Evolutionary conservation across 2,113 vertebrate genomes (phyloP), one percentile per base, ranked within the genome.

Genomic region (Ceyx cyanopectus): DNA sequence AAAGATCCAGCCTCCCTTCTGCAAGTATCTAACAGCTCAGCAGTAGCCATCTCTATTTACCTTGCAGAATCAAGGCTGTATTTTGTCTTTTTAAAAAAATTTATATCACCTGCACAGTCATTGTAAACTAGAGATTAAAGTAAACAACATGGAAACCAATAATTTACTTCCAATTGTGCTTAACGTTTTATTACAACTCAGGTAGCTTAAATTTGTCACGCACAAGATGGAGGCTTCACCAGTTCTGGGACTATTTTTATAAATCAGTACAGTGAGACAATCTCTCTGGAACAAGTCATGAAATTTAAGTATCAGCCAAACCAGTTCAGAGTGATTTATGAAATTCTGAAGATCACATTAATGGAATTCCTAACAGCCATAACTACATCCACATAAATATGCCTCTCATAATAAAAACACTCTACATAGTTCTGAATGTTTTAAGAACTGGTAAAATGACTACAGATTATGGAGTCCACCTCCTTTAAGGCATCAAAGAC

Each of bases 301-400:
- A 89, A 80, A 97, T 82, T 83, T 90, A 72, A 86, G 66, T 76
- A 89, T 86, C 69, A 65, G 58, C 85, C 93, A 92, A 94, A 91
- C 56, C 53, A 90, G 93, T 92, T 81, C 77, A 65, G 94, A 94
- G 85, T 79, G 54, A 94, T 94, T 97, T 81, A 80, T 87, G 78
- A 91, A 85, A 95, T 91, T 94, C 81, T 94, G 87, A 93, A 95
- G 92, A 93, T 88, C 75, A 66, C 80, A 94, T 93, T 96, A 95
- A 93, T 77, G 84, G 93, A 90, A 96, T 93, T 92, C 89, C 92
- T 94, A 95, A 94, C 79, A 95, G 81, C 82, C 90, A 86, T 94
- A 92, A 82, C 93, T 94, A 90, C 89, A 97, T 92, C 88, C 96
- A 95, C 93, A 96, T 80, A 87, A 95, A 97, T 79, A 92, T 96